Conservation (phyloP, 2,797 vertebrate species). For the Phoeniculus purpureus region DNA sequence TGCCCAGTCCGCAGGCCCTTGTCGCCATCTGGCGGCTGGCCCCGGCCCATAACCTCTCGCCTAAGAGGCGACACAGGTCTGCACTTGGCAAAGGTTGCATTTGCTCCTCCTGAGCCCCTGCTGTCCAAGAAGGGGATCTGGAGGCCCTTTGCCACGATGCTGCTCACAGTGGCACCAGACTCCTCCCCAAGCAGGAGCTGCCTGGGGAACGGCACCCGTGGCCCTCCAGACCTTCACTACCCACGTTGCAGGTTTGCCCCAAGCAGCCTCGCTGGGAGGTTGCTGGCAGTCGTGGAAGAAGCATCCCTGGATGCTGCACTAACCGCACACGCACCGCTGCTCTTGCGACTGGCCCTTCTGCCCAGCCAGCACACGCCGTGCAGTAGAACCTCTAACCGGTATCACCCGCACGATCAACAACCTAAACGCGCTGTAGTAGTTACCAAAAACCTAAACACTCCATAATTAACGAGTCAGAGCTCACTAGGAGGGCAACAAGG, state of each 20-base stretch:
- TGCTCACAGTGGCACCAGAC: accelerated
- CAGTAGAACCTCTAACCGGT: conserved; percentile 22
- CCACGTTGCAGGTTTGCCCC: not conserved
- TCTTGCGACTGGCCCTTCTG: not conserved
- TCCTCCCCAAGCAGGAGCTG: not conserved
- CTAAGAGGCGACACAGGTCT: accelerated
- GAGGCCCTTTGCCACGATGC: not conserved
- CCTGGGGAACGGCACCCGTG: not conserved
- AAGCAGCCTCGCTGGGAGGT: not conserved
- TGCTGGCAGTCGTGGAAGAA: not conserved
- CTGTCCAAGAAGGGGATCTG: not conserved
- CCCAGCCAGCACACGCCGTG: not conserved
- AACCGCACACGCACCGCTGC: not conserved
- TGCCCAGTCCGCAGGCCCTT: not conserved
- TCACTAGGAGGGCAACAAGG: not conserved
- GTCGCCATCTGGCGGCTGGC: not conserved
- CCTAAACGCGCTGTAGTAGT: not conserved
- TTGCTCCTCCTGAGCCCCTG: not conserved
- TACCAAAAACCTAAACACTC: not conserved
- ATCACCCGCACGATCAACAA: not conserved
- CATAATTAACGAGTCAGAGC: not conserved
- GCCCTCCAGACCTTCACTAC: not conserved
- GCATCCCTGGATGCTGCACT: not conserved
- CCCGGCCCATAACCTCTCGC: not conserved
- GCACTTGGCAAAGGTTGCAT: not conserved